These are phyloP conservation scores for Zoanthus sociatus DNA, from an alignment of 92 coral and sea anemone genomes.

Conservation along the genomic window DNA sequence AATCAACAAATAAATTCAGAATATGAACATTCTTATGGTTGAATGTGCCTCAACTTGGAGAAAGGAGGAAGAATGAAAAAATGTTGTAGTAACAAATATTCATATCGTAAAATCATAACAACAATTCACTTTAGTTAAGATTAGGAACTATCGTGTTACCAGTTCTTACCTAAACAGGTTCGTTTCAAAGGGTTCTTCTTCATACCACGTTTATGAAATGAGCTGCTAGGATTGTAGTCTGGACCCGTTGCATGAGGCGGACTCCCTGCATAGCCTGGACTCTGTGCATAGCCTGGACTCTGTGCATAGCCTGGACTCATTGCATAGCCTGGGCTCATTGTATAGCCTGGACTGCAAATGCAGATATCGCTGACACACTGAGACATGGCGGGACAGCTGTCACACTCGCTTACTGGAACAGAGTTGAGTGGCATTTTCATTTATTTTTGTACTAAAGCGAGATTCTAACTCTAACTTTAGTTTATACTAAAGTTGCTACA, in stretches of 20 bases:
- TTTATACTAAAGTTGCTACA: too few species aligned
- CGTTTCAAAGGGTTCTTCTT: slow-evolving; percentile 47
- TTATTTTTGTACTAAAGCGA: too few species aligned
- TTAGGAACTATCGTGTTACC: not conserved
- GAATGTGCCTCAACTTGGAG: too few species aligned
- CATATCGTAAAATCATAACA: too few species aligned
- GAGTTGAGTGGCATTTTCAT: not conserved
- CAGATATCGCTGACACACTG: slow-evolving; percentile 63
- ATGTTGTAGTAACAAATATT: too few species aligned
- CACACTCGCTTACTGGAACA: slow-evolving; percentile 32
- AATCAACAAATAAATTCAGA: too few species aligned
- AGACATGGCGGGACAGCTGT: slow-evolving; percentile 69
- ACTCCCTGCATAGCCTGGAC: slow-evolving; percentile 33
- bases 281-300: slow-evolving; percentile 77
- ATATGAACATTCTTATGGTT: too few species aligned
- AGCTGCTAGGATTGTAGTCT: slow-evolving; percentile 11
- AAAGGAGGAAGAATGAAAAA: too few species aligned
- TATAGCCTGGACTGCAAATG: slow-evolving; percentile 78
- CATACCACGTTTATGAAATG: slow-evolving; percentile 5
- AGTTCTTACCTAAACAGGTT: slow-evolving; percentile 74
- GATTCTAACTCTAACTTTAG: too few species aligned
- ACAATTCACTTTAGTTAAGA: not conserved
- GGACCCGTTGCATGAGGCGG: slow-evolving; percentile 70
- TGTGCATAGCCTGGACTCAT: not conserved
- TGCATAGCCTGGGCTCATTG: slow-evolving; percentile 54